phyloP scores from a whole-genome alignment of 2,113 vertebrate species.

The Spilogale gracilis region DNA sequence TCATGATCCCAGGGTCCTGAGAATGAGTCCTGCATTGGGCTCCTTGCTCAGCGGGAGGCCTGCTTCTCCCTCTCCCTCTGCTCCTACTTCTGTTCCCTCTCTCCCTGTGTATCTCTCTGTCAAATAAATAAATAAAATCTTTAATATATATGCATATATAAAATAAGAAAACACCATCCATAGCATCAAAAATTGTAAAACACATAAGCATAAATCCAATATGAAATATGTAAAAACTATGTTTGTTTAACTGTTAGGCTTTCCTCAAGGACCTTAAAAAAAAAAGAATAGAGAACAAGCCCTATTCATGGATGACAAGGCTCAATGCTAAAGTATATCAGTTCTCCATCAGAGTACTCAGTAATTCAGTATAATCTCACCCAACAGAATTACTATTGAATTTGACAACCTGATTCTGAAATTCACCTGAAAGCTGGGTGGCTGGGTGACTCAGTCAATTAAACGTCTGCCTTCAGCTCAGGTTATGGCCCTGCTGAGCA shows the following conservation, averaged over 20 bases:
- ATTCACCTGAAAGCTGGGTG: neutral
- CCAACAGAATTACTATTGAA: neutral
- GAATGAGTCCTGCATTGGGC: no score
- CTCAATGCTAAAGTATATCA: neutral
- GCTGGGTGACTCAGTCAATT: no score
- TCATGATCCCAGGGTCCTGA: no score
- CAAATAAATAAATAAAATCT: no score
- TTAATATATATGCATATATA: no score
- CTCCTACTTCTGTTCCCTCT: no score
- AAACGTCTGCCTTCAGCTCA: no score
- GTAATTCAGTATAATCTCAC: neutral
- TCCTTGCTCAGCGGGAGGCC: no score
- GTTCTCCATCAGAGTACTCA: neutral
- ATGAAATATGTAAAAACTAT: neutral
- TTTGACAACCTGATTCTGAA: neutral
- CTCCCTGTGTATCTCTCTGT: no score
- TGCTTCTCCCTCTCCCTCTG: no score
- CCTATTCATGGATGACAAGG: neutral
- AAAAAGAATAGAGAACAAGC: neutral
- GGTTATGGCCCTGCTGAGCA: no score
- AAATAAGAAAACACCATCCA: neutral
- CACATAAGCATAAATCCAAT: neutral
- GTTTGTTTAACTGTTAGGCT: neutral
- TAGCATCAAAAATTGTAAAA: slow-evolving; percentile 15
- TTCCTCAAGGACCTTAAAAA: neutral